Base-by-base conservation (phyloP, 2,888 invertebrate genomes). In the Xylota segnis region DNA sequence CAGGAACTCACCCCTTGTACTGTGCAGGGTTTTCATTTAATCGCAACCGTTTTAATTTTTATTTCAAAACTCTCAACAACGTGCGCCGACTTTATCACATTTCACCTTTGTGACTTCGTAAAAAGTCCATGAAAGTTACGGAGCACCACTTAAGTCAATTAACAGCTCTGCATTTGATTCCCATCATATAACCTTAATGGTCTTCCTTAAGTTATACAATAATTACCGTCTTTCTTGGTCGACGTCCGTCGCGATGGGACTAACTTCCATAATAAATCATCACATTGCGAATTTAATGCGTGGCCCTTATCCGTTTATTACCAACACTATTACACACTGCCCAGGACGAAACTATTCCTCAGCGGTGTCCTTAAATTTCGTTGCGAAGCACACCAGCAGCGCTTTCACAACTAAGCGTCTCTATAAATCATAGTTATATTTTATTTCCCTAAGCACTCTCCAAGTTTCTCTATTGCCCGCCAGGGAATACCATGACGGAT, bases 391-490 rank as follows among this genome's bases (percentile, higher is more conserved):
- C 72, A 43, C 65, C 12, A n/a, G 45, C 12, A n/a, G 45, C n/a
- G 29, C 16, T 50, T 37, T 37, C 37, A 37, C 12, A 16, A 58
- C 71, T 66, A 61, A 72, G 61, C 66, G 63, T 65, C 18, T 43
- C 61, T 16, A 81, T 84, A 84, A 84, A 84, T 84, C 81, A 84
- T 76, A 37, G 81, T 75, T 75, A 84, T 75, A 71, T 81, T 75
- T 81, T 75, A 75, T 79, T 75, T 84, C 81, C 75, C 84, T 66
- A 52, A 75, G 66, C 79, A 75, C 74, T 74, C 50, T 79, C 37
- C 75, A 75, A 84, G 81, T 84, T 81, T 65, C 65, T 61, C 81
- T 71, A 81, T 84, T 84, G 81, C 84, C 75, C 84, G 54, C 81
- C 27, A 66, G 81, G 75, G 84, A 71, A 59, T 47, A n/a, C 32